A percentile compares a stretch with the other conserved stretches of the same genome.
Conservation (phyloP, 35 echinoderm and acorn worm species). For the Apostichopus californicus region DNA sequence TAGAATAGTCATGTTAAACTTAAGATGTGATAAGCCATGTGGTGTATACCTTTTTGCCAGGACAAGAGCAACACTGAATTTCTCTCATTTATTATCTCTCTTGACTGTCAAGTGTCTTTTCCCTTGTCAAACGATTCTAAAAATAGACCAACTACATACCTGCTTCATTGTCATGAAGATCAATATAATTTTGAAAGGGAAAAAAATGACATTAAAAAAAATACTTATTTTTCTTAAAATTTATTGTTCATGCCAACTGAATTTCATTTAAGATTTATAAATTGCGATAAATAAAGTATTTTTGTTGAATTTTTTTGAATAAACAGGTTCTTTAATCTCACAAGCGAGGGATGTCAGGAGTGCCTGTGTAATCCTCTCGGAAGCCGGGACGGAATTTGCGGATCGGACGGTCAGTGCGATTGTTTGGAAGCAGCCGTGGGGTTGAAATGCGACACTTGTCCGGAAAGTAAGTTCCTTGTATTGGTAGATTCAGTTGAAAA, state of each 20-base stretch:
- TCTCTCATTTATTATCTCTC: too few relatives aligned
- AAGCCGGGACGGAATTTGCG: slow-evolving; percentile 61
- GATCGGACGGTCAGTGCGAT: slow-evolving; percentile 67
- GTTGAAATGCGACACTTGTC: slow-evolving; percentile 77
- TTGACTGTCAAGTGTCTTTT: too few relatives aligned
- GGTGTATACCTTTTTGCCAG: too few relatives aligned
- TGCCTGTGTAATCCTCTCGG: slow-evolving; percentile 77
- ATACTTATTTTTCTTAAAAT: neutral
- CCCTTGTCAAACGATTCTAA: too few relatives aligned
- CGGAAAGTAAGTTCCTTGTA: slow-evolving; percentile 43
- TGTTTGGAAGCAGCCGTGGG: slow-evolving; percentile 64
- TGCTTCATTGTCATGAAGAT: too few relatives aligned
- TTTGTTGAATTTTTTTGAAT: neutral
- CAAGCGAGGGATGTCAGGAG: slow-evolving; percentile 70
- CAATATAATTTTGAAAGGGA: neutral
- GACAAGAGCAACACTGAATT: too few relatives aligned
- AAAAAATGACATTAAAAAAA: too few relatives aligned
- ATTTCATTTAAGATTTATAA: too few relatives aligned
- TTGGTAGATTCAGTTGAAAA: too few relatives aligned
- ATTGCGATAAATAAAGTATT: neutral
- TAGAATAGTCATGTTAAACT: too few relatives aligned
- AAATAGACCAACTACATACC: too few relatives aligned
- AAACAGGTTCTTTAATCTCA: slow-evolving; percentile 84
- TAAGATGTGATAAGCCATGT: too few relatives aligned
- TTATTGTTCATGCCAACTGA: neutral